These are phyloP conservation scores for Pseudomyrmex flavicornis DNA, from an alignment of 1,140 invertebrate species.

Conservation along the genomic window DNA sequence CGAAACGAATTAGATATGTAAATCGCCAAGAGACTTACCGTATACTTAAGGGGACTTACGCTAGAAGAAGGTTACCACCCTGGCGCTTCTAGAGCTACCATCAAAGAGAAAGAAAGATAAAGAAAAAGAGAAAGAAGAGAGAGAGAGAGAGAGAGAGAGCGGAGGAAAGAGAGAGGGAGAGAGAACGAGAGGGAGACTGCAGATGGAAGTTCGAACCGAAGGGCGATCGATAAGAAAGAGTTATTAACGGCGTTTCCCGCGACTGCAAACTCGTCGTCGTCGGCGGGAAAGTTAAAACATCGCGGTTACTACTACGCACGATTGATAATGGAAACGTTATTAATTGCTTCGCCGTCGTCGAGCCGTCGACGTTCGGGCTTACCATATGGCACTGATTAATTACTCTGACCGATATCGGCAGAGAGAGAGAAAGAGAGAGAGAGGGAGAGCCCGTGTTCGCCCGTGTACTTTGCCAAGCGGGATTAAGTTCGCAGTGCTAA, in stretches of 20 bases:
- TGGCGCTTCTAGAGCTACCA: conserved; percentile 3
- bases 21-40: conserved; percentile 31
- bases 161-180: no score
- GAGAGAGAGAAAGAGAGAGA: conserved; percentile 17
- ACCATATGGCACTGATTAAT: conserved; percentile 76
- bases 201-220: conserved; percentile 21
- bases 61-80: conserved; percentile 3
- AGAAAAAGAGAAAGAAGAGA: no score
- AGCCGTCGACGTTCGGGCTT: conserved; percentile 67
- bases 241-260: conserved; percentile 52
- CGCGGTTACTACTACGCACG: conserved; percentile 73
- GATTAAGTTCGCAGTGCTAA: conserved; percentile 72
- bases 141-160: no score
- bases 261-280: conserved; percentile 47
- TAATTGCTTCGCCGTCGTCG: conserved; percentile 70
- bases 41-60: conserved; percentile 15
- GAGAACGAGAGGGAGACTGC: not conserved
- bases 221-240: conserved; percentile 53
- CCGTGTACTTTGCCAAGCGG: conserved; percentile 65
- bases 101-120: no score
- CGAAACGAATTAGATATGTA: conserved; percentile 47
- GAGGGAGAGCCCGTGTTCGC: conserved; percentile 38
- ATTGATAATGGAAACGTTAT: conserved; percentile 74
- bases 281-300: conserved; percentile 59
- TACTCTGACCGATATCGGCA: conserved; percentile 64